These are phyloP conservation scores for Eudemis profundana DNA, from an alignment of 2,888 invertebrate species.

Conservation along the genomic window DNA sequence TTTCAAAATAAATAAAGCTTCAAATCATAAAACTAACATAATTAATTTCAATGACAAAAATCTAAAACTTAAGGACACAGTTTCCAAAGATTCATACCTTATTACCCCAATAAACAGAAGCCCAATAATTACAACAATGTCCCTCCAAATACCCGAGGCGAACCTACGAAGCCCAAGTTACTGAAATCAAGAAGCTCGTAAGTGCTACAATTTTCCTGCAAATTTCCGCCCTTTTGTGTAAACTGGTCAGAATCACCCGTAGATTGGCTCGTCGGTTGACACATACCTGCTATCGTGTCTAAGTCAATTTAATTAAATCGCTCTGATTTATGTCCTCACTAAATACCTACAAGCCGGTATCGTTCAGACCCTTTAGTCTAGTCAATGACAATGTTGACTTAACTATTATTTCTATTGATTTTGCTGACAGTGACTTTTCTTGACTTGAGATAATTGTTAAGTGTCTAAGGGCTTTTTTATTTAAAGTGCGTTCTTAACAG, in stretches of 20 bases:
- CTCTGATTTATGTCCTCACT: slow-evolving; percentile 6
- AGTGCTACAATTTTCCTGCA: background rate
- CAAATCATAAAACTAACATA: no score
- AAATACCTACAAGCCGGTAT: slow-evolving; percentile 12
- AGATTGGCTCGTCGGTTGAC: background rate
- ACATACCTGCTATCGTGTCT: background rate
- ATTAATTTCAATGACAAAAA: no score
- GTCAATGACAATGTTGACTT: background rate
- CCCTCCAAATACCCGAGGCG: background rate
- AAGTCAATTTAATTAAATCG: slow-evolving; percentile 27
- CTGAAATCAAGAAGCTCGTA: background rate
- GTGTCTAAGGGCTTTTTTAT: no score
- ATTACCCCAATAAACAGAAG: no score
- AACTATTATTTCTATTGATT: no score
- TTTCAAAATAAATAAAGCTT: no score
- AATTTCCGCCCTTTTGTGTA: background rate
- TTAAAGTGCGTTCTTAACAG: no score
- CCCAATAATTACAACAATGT: no score
- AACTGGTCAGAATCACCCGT: background rate
- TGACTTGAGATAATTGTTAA: no score
- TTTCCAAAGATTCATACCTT: no score
- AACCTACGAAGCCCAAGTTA: background rate
- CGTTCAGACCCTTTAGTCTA: slow-evolving; percentile 8
- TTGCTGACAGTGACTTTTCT: no score
- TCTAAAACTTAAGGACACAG: no score